Conservation (phyloP, 2,113 vertebrate genomes). For the Chroicocephalus ridibundus region DNA sequence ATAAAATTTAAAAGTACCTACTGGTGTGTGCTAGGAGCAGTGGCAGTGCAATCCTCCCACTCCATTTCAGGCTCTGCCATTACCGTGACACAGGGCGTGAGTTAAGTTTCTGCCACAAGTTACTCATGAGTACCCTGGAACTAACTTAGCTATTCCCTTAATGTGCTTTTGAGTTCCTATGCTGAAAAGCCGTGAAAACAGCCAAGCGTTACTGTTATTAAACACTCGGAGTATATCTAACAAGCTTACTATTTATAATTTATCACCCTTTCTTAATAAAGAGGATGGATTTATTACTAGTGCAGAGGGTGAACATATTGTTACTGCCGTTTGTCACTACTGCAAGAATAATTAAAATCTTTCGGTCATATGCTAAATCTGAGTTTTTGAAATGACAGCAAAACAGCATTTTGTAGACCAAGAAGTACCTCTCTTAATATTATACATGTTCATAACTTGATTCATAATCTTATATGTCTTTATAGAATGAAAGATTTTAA, state of each 20-base stretch:
- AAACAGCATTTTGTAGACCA: neutral
- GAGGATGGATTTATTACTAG: neutral
- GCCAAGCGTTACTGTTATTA: neutral
- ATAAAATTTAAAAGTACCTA: neutral
- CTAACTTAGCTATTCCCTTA: neutral
- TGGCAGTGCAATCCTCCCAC: neutral
- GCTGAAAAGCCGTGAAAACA: neutral
- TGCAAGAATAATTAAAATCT: neutral
- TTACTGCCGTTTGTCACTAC: neutral
- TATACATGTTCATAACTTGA: neutral
- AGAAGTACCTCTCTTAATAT: neutral
- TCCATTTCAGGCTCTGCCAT: neutral
- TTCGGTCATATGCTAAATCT: neutral
- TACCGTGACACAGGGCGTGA: fast-evolving
- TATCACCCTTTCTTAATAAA: neutral
- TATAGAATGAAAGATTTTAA: neutral
- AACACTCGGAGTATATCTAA: neutral
- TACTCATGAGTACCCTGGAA: neutral
- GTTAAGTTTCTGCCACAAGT: neutral
- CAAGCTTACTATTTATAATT: neutral
- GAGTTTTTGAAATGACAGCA: neutral
- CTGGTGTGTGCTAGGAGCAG: neutral
- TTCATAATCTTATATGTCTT: neutral
- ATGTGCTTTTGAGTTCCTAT: neutral
- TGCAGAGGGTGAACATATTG: neutral